Evolutionary conservation across 2,113 vertebrate genomes (phyloP).

Genomic region (Muntiacus muntjak): DNA sequence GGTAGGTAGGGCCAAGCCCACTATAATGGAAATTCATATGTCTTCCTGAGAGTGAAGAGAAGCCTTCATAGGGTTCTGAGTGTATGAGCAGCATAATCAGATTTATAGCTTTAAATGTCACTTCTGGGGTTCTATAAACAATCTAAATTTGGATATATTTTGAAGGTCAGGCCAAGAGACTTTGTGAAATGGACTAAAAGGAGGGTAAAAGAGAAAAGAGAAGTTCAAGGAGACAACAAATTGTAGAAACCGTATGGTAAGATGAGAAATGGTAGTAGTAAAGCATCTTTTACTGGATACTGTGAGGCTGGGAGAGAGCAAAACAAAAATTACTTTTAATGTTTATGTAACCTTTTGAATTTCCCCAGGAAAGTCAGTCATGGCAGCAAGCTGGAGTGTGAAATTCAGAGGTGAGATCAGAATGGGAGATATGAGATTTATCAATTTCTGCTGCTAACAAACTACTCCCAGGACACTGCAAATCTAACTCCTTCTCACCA

Average conservation of each 20-base stretch:
- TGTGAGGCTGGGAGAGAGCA: background rate
- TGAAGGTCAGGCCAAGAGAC: background rate
- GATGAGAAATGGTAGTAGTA: no score
- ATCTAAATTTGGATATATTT: background rate
- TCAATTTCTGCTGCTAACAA: background rate
- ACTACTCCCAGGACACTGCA: background rate
- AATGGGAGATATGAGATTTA: background rate
- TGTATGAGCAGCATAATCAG: background rate
- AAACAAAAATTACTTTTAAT: background rate
- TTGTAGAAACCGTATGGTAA: accelerated
- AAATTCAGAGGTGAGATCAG: background rate
- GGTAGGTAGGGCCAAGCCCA: background rate
- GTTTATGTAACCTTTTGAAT: background rate
- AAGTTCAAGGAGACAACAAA: no score
- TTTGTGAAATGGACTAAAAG: background rate
- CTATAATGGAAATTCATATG: background rate
- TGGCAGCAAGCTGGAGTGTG: background rate
- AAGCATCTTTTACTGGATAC: background rate
- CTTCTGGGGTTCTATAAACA: background rate
- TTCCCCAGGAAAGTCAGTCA: background rate
- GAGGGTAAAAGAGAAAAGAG: background rate
- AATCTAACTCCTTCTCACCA: background rate
- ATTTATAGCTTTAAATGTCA: background rate
- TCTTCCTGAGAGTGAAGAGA: background rate
- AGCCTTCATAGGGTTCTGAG: background rate